Evolutionary conservation across 2,797 vertebrate species (phyloP).

Genomic region (Semotilus atromaculatus): DNA sequence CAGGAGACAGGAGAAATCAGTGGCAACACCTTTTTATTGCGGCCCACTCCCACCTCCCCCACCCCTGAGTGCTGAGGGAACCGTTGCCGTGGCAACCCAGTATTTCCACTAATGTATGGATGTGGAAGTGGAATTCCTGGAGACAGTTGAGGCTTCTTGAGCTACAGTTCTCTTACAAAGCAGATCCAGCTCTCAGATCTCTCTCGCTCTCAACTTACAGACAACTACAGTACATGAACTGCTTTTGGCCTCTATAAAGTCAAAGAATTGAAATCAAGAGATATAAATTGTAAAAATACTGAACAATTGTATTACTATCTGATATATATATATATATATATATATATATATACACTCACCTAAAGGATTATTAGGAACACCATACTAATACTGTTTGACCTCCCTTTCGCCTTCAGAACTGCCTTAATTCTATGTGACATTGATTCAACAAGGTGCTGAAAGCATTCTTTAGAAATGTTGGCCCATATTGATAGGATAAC

Average conservation of each 20-base stretch:
- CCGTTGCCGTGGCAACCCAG: constrained; percentile 59
- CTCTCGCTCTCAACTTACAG: neutral
- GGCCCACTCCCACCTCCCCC: constrained; percentile 34
- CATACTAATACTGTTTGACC: too few species aligned
- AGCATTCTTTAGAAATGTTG: too few species aligned
- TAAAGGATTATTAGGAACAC: too few species aligned
- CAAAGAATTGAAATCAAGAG: neutral
- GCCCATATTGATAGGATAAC: too few species aligned
- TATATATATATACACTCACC: too few species aligned
- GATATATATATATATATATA: too few species aligned
- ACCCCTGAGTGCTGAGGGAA: constrained; percentile 48
- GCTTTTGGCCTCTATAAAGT: neutral
- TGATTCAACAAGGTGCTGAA: too few species aligned
- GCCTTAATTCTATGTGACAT: too few species aligned
- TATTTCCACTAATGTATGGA: constrained; percentile 61
- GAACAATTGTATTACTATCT: too few species aligned
- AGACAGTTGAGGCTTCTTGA: constrained; percentile 34
- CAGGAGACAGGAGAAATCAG: constrained; percentile 35
- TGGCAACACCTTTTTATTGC: constrained; percentile 60
- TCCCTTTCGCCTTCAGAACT: too few species aligned
- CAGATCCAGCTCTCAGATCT: constrained; percentile 5
- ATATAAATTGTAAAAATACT: too few species aligned
- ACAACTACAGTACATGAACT: neutral
- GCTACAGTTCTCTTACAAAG: constrained; percentile 15
- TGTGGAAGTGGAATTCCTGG: constrained; percentile 53